Conservation (phyloP, 2,797 vertebrate genomes). For the Orestias chungarensis region DNA sequence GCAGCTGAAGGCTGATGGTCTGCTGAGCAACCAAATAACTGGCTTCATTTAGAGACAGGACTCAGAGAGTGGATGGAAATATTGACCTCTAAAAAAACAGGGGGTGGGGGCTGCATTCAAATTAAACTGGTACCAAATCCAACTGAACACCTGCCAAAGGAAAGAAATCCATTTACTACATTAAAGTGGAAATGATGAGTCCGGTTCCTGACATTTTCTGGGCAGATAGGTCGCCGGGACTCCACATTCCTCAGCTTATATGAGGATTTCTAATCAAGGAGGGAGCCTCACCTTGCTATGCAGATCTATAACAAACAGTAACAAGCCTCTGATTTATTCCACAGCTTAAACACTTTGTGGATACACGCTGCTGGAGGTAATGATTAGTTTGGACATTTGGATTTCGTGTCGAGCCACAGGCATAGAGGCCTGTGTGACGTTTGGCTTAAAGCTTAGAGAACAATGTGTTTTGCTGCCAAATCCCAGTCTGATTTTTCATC, state of each 20-base stretch:
- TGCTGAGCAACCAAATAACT: slow-evolving; percentile 37
- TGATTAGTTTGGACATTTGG: slow-evolving; percentile 34
- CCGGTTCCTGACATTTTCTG: not conserved
- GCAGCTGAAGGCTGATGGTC: slow-evolving; percentile 49
- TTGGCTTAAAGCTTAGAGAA: slow-evolving; percentile 21
- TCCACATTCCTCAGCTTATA: slow-evolving; percentile 8
- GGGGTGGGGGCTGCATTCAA: slow-evolving; percentile 6
- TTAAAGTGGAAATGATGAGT: slow-evolving; percentile 11
- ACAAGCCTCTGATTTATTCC: slow-evolving; percentile 28
- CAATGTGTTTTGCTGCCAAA: slow-evolving; percentile 22
- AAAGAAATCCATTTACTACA: slow-evolving; percentile 12
- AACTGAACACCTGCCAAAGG: slow-evolving; percentile 9
- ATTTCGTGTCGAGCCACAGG: slow-evolving; percentile 34
- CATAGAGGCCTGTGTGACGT: slow-evolving; percentile 14
- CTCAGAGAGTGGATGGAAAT: slow-evolving; percentile 21
- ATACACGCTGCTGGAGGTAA: slow-evolving; percentile 9
- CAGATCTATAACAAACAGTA: slow-evolving; percentile 31
- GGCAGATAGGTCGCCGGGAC: not conserved
- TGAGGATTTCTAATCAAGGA: slow-evolving; percentile 24
- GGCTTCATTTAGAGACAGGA: slow-evolving; percentile 21
- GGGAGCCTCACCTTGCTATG: slow-evolving; percentile 33
- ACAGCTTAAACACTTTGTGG: slow-evolving; percentile 18
- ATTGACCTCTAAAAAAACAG: slow-evolving; percentile 17
- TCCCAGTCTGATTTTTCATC: slow-evolving; percentile 8
- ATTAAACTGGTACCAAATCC: slow-evolving; percentile 6